Evolutionary conservation across 2,113 vertebrate genomes (phyloP), one percentile per base, ranked within the genome.

Genomic region (Tetraodon nigroviridis): DNA sequence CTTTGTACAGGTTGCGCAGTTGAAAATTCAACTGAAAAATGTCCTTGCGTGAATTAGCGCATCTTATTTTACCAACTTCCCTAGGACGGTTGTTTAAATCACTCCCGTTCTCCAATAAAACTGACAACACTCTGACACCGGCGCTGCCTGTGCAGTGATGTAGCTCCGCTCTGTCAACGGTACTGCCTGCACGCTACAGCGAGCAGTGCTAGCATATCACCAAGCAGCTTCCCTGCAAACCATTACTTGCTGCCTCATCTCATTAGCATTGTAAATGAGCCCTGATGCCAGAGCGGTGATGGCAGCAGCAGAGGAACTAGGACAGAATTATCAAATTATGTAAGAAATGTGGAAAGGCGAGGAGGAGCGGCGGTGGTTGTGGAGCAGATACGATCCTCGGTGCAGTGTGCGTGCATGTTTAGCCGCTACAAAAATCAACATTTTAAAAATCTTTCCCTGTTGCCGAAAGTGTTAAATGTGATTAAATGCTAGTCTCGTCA

Each of bases 221-320:
- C 73, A 82, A 78, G 67, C 67, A 79, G 70, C 73, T 59, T 56
- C 60, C 71, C 71, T 15, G 64, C 67, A 74, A 83, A 79, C 81
- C 79, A 69, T 69, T 69, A 70, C 79, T 78, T 73, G 65, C 75
- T 73, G 84, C 65, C 52, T 68, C 40, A 73, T 66, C 82, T 86
- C 86, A 88, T 89, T 87, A 88, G 79, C 82, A 85, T 84, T 79
- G 83, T 77, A 86, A 86, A 87, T 80, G 86, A 52, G 79, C 80
- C 82, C 75, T 76, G 62, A 58, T 85, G 85, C 77, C 48, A 79
- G 71, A 73, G 57, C 69, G 74, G 76, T 5, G 56, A 80, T 68
- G 79, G 67, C 69, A 73, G 72, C 71, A 68, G 69, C 62, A 37
- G 70, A 73, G 75, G 75, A 87, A 83, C 82, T 82, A 61, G 83